Evolutionary conservation across 1,140 invertebrate species (phyloP).

Genomic region (Drosophila busckii): DNA sequence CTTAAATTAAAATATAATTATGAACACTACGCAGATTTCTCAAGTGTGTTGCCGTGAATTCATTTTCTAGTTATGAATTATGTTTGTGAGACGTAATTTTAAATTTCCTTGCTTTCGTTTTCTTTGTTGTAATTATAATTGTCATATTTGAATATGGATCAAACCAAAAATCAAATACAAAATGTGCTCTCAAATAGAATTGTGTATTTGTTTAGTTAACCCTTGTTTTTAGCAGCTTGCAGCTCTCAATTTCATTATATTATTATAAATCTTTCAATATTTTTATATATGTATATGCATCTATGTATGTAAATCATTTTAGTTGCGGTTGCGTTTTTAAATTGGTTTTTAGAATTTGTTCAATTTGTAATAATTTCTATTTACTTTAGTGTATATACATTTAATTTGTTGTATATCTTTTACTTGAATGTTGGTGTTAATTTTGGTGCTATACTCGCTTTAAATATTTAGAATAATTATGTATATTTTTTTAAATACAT

Average conservation of each 20-base stretch:
- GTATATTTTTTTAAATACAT: neutral
- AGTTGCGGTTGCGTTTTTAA: slow-evolving; percentile 31
- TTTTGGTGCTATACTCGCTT: slow-evolving; percentile 31
- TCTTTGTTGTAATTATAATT: neutral
- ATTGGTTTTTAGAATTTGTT: slow-evolving; percentile 18
- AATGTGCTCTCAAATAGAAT: slow-evolving; percentile 20
- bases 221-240: slow-evolving; percentile 12
- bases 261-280: no score
- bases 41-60: slow-evolving; percentile 3
- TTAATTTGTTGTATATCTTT: slow-evolving; percentile 12
- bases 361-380: slow-evolving; percentile 9
- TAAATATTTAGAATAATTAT: slow-evolving; percentile 4
- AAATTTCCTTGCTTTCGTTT: neutral
- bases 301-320: slow-evolving; percentile 10
- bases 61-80: slow-evolving; percentile 11
- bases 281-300: slow-evolving; percentile 21
- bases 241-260: slow-evolving; percentile 16
- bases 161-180: slow-evolving; percentile 11
- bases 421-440: no score
- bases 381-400: slow-evolving; percentile 11
- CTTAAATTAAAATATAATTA: slow-evolving; percentile 17
- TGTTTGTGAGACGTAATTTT: neutral
- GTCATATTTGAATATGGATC: neutral
- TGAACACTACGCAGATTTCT: slow-evolving; percentile 4
- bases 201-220: neutral